Percentiles rank a stretch among this genome's conserved stretches.
Conservation (phyloP, 2,797 vertebrate species). For the Etheostoma nigrum region DNA sequence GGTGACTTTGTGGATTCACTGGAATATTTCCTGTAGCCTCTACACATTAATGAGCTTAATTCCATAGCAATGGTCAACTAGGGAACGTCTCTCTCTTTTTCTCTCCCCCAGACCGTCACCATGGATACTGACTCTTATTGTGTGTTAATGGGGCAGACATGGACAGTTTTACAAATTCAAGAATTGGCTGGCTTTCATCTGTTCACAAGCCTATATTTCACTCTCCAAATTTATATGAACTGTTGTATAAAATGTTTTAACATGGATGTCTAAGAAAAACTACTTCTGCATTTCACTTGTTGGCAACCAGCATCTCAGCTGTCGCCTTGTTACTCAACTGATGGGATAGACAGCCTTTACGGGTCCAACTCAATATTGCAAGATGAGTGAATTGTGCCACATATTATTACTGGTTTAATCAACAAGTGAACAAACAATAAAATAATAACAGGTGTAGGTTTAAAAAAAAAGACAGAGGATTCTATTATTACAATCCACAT, state of each 20-base stretch:
- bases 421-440: slow-evolving; percentile 28
- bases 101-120: slow-evolving; percentile 53
- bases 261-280: slow-evolving; percentile 67
- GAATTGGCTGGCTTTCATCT: slow-evolving; percentile 64
- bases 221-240: slow-evolving; percentile 54
- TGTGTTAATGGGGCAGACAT: slow-evolving; percentile 64
- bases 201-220: slow-evolving; percentile 38
- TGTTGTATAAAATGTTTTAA: slow-evolving; percentile 57
- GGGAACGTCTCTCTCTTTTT: slow-evolving; percentile 41
- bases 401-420: slow-evolving; percentile 50
- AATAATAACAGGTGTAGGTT: slow-evolving; percentile 12
- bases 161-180: slow-evolving; percentile 65
- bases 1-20: slow-evolving; percentile 62
- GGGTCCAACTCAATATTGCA: slow-evolving; percentile 38
- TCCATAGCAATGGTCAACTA: slow-evolving; percentile 57
- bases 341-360: slow-evolving; percentile 46
- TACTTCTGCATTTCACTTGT: slow-evolving; percentile 62
- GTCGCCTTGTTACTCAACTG: slow-evolving; percentile 46
- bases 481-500: slow-evolving; percentile 28
- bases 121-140: slow-evolving; percentile 67
- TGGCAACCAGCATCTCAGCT: slow-evolving; percentile 49
- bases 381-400: slow-evolving; percentile 37
- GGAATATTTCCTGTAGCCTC: slow-evolving; percentile 48
- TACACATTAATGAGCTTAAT: slow-evolving; percentile 71
- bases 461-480: slow-evolving; percentile 17